Base-by-base conservation (phyloP, 2,888 invertebrate species). In the Hymenopus coronatus region DNA sequence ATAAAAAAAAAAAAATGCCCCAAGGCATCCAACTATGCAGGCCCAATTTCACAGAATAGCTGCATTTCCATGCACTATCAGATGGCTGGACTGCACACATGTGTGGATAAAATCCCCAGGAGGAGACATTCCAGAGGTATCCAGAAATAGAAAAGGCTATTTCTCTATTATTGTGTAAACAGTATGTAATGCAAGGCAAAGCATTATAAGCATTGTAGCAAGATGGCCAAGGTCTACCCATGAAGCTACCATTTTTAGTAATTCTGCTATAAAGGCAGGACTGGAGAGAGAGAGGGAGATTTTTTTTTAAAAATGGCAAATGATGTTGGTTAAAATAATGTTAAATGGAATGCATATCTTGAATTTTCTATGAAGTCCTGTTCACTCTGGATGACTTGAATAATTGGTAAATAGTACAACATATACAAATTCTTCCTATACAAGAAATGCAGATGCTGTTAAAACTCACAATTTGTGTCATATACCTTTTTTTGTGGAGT, bases 271-370 rank as follows among this genome's bases (percentile, higher is more conserved):
- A 7, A n/a, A n/a, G 33, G 33, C 90, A 27, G 88, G 88, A 46
- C 91, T 92, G 83, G n/a, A n/a, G 91, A 92, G 88, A 88, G 90
- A 91, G 20, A n/a, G n/a, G n/a, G n/a, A n/a, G n/a, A n/a, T n/a
- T n/a, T n/a, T n/a, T n/a, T n/a, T n/a, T n/a, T n/a, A n/a, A n/a
- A n/a, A n/a, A n/a, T n/a, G n/a, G n/a, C n/a, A n/a, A n/a, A n/a
- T n/a, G n/a, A n/a, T n/a, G n/a, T n/a, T n/a, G n/a, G n/a, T n/a
- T n/a, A n/a, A n/a, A n/a, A n/a, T n/a, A n/a, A n/a, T n/a, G n/a
- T n/a, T n/a, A n/a, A n/a, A n/a, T n/a, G n/a, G n/a, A n/a, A n/a
- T n/a, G n/a, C n/a, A n/a, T n/a, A n/a, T n/a, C n/a, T n/a, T n/a
- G n/a, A n/a, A n/a, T n/a, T n/a, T n/a, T n/a, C n/a, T n/a, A n/a